These are phyloP conservation scores for Alloscopus bannaensis DNA, from an alignment of 2,888 invertebrate species.

Conservation along the genomic window DNA sequence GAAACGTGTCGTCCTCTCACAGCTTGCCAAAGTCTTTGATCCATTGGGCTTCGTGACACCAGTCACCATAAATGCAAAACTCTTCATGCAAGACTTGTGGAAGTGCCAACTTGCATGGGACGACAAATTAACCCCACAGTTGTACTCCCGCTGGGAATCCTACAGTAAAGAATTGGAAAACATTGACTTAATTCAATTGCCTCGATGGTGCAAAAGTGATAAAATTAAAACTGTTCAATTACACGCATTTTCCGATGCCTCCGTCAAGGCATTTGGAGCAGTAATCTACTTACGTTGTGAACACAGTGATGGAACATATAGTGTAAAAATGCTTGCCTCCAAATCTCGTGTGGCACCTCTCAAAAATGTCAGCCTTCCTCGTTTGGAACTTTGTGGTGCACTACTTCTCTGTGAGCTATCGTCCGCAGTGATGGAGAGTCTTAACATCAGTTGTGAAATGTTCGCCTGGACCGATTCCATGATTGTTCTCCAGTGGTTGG, in stretches of 20 bases:
- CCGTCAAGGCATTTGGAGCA: conserved; percentile 8
- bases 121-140: not conserved
- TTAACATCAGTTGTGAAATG: conserved; percentile 25
- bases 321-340: conserved; percentile 50
- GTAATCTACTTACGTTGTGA: not conserved
- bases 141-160: not conserved
- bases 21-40: conserved; percentile 32
- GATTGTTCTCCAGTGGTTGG: conserved; percentile 73
- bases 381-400: conserved; percentile 73
- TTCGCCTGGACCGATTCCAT: conserved; percentile 73
- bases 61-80: conserved; percentile 29
- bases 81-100: conserved; percentile 34
- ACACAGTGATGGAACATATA: not conserved
- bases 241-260: conserved; percentile 25
- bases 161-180: no score
- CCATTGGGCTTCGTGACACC: conserved; percentile 40
- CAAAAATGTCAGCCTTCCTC: conserved; percentile 70
- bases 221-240: no score
- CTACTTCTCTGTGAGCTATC: conserved; percentile 68
- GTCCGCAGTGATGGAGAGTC: conserved; percentile 34
- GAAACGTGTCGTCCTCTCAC: conserved; percentile 26
- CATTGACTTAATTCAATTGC: no score
- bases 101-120: conserved; percentile 36
- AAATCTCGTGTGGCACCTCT: conserved; percentile 70
- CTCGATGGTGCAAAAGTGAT: no score